Conservation (phyloP, 1,140 invertebrate genomes). For the Drosophila baimaii region DNA sequence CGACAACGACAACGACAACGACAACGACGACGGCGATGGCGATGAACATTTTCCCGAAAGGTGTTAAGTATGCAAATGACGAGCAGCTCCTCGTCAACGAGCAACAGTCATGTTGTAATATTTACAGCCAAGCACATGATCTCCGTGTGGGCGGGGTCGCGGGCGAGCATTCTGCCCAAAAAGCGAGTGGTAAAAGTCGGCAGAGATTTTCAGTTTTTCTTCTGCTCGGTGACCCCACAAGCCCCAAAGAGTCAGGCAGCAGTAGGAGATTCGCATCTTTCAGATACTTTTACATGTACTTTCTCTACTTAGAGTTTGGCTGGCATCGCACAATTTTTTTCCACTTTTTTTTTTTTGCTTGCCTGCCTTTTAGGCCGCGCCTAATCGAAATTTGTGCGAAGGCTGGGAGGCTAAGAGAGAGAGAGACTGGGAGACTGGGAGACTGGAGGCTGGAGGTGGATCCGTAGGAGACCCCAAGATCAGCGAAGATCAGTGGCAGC, state of each 20-base stretch:
- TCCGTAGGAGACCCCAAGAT: conserved; percentile 32
- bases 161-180: conserved; percentile 24
- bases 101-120: conserved; percentile 45
- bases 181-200: conserved; percentile 51
- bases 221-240: conserved; percentile 36
- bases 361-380: conserved; percentile 42
- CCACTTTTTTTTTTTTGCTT: conserved; percentile 3
- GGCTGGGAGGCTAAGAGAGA: conserved; percentile 5
- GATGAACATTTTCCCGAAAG: conserved; percentile 37
- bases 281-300: conserved; percentile 58
- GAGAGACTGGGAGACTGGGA: conserved; percentile 1
- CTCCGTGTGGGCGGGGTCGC: conserved; percentile 43
- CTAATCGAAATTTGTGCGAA: conserved; percentile 54
- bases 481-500: conserved; percentile 40
- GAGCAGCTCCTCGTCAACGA: conserved; percentile 36
- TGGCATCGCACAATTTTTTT: conserved; percentile 52
- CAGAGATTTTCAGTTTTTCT: conserved; percentile 36
- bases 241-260: conserved; percentile 24
- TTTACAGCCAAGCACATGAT: conserved; percentile 38
- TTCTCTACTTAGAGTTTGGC: conserved; percentile 51
- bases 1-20: conserved; percentile 11
- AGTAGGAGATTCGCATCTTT: conserved; percentile 54
- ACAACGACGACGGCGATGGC: conserved; percentile 1
- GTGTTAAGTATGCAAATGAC: conserved; percentile 58
- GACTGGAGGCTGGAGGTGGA: conserved; percentile 13